A percentile compares a stretch with the other conserved stretches of the same genome.
Conservation (phyloP, 2,888 invertebrate genomes). For the Drosophila hamatofila region DNA sequence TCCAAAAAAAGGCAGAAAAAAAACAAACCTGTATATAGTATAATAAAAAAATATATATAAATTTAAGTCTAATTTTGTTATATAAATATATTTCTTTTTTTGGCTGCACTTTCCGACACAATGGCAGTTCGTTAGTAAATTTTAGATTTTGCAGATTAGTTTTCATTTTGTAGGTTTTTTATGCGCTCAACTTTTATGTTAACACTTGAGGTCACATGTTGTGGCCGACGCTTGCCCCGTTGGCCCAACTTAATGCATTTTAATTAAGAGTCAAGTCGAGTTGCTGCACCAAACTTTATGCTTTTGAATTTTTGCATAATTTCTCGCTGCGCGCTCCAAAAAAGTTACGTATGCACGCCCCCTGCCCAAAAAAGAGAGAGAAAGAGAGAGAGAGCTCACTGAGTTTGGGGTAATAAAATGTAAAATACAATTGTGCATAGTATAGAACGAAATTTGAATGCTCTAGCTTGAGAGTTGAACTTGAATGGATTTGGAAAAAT, state of each 20-base stretch:
- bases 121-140: conserved; percentile 48
- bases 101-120: conserved; percentile 14
- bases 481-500: not conserved
- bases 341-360: conserved; percentile 33
- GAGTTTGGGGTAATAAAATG: conserved; percentile 17
- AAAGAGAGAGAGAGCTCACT: no score
- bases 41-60: not conserved
- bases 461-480: conserved; percentile 3
- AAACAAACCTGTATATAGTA: conserved; percentile 5
- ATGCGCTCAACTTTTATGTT: conserved; percentile 49
- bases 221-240: conserved; percentile 16
- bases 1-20: not conserved
- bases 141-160: conserved; percentile 53
- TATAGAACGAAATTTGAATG: conserved; percentile 16
- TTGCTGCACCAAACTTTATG: conserved; percentile 49
- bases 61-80: conserved; percentile 11
- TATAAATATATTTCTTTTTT: not conserved
- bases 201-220: conserved; percentile 65
- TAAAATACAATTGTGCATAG: conserved; percentile 7
- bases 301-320: conserved; percentile 65
- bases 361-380: not conserved
- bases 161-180: conserved; percentile 21
- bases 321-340: conserved; percentile 42
- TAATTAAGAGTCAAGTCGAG: conserved; percentile 56
- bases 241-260: conserved; percentile 65